A percentile compares a stretch with the other conserved stretches of the same genome.
These are phyloP conservation scores for Emydocephalus ijimae DNA, from an alignment of 2,113 vertebrate species.

Conservation along the genomic window DNA sequence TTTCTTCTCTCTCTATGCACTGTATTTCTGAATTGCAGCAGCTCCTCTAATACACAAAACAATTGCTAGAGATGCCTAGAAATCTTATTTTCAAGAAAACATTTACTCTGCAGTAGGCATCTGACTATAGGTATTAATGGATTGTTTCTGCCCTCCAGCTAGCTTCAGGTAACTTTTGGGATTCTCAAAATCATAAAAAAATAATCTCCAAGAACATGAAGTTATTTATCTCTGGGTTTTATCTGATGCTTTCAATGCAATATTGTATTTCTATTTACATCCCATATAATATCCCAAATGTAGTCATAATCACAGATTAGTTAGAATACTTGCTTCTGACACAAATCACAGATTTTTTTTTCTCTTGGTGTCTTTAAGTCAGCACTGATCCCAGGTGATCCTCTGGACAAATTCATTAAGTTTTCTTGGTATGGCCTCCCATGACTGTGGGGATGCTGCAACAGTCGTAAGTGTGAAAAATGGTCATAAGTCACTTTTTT, in stretches of 20 bases:
- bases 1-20: accelerated
- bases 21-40: neutral
- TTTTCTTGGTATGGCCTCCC: neutral
- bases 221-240: neutral
- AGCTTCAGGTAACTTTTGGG: neutral
- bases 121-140: neutral
- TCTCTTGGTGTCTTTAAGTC: neutral
- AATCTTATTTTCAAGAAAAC: neutral
- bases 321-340: neutral
- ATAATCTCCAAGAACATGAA: neutral
- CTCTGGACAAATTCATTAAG: neutral
- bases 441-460: no score
- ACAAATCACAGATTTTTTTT: neutral
- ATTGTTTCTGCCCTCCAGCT: neutral
- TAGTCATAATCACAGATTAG: neutral
- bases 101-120: neutral
- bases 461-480: no score
- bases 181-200: neutral
- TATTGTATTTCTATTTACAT: neutral
- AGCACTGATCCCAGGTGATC: neutral
- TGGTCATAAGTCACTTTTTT: no score
- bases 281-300: neutral
- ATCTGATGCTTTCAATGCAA: neutral
- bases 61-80: neutral
- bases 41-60: neutral